Evolutionary conservation across 2,797 vertebrate species (phyloP), one percentile per base, ranked within the genome.

Genomic region (Pagetopsis macropterus): DNA sequence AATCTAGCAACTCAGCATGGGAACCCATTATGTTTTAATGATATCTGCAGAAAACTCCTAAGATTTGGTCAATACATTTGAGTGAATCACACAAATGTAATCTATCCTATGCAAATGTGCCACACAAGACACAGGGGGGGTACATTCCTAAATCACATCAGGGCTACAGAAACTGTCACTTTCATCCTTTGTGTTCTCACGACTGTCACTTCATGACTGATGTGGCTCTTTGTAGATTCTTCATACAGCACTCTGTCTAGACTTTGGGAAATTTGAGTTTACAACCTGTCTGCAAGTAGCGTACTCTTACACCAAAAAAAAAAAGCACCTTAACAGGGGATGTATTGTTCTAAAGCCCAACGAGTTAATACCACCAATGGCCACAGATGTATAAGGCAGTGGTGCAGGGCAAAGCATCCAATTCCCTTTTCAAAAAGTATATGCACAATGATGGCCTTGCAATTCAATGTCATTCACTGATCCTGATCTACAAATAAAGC

Each of bases 11-110:
- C 83, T 77, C 81, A 84, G 84, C 88, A 81, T 65, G 78, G 55
- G 76, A 67, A 79, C 51, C 73, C 69, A 85, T 87, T 87, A 79
- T 40, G 43, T 67, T 79, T 81, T 84, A 84, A 79, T 88, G 68
- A 80, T 68, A 78, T 84, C 74, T 70, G 51, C 71, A 68, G 65
- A 82, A 72, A 65, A 78, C 61, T 81, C 67, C 75, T 33, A n/a
- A 65, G 57, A 76, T 82, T 76, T 48, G 72, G 64, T 75, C 82
- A 83, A 82, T 87, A 84, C 82, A 85, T 76, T 72, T 80, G 58
- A 45, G 64, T 17, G 23, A 75, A 72, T 63, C 11, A 12, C 63
- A 37, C 33, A 79, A 46, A 75, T 78, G 75, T 75, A 3, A 78
- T 82, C 82, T 79, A 64, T 79, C 55, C n/a, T 33, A 61, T 70